phyloP scores from a whole-genome alignment of 2,797 vertebrate species.

The Anniella stebbinsi region DNA sequence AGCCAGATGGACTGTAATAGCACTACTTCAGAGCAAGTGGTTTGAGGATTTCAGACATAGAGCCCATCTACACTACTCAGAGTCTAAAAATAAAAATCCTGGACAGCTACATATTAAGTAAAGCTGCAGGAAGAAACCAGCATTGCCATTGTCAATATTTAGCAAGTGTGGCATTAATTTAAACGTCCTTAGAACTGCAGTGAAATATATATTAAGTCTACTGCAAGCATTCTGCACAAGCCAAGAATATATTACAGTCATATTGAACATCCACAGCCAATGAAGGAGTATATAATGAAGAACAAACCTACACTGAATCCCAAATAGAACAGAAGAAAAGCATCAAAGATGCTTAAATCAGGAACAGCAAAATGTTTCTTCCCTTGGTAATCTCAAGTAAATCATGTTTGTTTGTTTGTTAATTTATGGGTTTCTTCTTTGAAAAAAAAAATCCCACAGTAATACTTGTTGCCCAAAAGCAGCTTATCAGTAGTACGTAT shows the following conservation, averaged over 20 bases:
- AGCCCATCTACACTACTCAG: too few relatives aligned
- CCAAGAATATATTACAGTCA: background rate
- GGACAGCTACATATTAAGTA: background rate
- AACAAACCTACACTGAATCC: background rate
- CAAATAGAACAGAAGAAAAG: constrained; percentile 2
- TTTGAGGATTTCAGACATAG: constrained; percentile 18
- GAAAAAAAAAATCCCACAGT: background rate
- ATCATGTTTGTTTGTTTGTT: background rate
- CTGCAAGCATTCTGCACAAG: background rate
- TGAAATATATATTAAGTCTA: background rate
- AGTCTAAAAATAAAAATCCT: constrained; percentile 31
- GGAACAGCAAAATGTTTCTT: background rate
- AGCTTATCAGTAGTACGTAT: background rate
- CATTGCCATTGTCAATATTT: background rate
- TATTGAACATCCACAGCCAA: background rate
- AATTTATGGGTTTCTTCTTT: background rate
- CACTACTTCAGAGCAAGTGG: constrained; percentile 5
- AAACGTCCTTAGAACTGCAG: background rate
- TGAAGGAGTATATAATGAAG: background rate
- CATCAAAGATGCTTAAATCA: background rate
- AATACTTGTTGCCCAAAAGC: background rate
- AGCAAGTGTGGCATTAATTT: background rate
- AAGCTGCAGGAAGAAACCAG: constrained; percentile 14
- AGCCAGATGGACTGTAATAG: background rate
- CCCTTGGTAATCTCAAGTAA: background rate